A percentile compares a stretch with the other conserved stretches of the same genome.
phyloP scores from a whole-genome alignment of 64 coral and sea anemone genomes.

The Acropora yongei region DNA sequence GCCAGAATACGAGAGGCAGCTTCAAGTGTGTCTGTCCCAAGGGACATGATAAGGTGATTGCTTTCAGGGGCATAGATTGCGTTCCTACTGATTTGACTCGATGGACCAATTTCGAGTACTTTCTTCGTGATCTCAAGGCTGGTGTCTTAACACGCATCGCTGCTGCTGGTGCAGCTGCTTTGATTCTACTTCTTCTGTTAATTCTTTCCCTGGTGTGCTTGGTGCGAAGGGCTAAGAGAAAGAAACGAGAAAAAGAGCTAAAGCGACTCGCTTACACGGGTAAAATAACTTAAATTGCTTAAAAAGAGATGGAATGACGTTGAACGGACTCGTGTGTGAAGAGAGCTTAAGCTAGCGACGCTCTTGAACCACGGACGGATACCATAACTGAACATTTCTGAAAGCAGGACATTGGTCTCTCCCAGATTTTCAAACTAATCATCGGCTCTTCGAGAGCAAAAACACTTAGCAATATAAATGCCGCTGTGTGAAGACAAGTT shows the following conservation, averaged over 20 bases:
- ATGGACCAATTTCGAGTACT: not conserved
- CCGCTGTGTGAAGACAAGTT: no score
- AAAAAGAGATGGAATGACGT: not conserved
- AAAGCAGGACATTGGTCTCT: no score
- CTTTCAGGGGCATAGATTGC: not conserved
- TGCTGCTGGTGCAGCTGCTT: not conserved
- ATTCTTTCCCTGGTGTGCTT: not conserved
- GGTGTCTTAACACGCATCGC: not conserved
- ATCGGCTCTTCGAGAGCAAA: no score
- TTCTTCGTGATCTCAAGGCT: not conserved
- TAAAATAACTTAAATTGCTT: not conserved
- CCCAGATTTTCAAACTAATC: no score
- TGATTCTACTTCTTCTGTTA: not conserved
- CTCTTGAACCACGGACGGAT: no score
- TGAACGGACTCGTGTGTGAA: no score
- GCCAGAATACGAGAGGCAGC: not conserved
- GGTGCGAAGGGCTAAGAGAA: not conserved
- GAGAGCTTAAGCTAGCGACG: no score
- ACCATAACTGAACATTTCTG: no score
- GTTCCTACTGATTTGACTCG: not conserved
- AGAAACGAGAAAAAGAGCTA: not conserved
- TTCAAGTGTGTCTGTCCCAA: constrained; percentile 23
- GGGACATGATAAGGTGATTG: not conserved
- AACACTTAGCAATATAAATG: no score
- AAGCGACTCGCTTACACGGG: constrained; percentile 8